phyloP scores from a whole-genome alignment of 2,888 invertebrate species.

The Hoplodrina blanda region DNA sequence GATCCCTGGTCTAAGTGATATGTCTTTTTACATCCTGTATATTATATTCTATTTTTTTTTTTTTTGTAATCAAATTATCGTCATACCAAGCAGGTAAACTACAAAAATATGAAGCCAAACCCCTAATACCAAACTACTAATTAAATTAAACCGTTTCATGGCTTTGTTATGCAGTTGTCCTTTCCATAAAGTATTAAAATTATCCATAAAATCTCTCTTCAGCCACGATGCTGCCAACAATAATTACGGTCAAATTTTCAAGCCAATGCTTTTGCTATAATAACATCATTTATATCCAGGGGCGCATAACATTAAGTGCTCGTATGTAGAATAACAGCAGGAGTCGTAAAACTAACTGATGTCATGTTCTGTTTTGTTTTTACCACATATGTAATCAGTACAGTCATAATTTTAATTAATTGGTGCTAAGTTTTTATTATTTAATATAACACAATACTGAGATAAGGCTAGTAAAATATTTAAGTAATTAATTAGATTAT shows the following conservation, averaged over 20 bases:
- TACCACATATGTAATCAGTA: slow-evolving; percentile 8
- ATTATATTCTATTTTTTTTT: no score
- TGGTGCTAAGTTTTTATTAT: slow-evolving; percentile 16
- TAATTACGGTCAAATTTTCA: slow-evolving; percentile 45
- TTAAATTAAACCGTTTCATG: no score
- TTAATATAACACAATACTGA: neutral
- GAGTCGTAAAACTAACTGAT: slow-evolving; percentile 18
- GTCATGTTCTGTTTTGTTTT: slow-evolving; percentile 6
- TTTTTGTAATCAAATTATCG: no score
- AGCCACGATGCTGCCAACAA: slow-evolving; percentile 43
- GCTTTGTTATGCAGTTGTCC: neutral
- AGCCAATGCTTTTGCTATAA: slow-evolving; percentile 44
- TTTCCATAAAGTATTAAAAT: neutral
- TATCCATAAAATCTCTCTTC: slow-evolving; percentile 43
- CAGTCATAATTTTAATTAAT: slow-evolving; percentile 8
- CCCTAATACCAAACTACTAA: no score
- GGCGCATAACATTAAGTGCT: neutral
- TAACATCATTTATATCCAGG: slow-evolving; percentile 28
- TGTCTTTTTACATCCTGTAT: no score
- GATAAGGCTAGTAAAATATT: slow-evolving; percentile 22
- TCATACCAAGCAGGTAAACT: no score
- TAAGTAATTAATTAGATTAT: slow-evolving; percentile 33
- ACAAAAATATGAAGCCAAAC: no score
- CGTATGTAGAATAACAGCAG: neutral
- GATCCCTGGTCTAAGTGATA: no score